Evolutionary conservation across 2,888 invertebrate genomes (phyloP).

Genomic region (Scaptomyza polygonia): DNA sequence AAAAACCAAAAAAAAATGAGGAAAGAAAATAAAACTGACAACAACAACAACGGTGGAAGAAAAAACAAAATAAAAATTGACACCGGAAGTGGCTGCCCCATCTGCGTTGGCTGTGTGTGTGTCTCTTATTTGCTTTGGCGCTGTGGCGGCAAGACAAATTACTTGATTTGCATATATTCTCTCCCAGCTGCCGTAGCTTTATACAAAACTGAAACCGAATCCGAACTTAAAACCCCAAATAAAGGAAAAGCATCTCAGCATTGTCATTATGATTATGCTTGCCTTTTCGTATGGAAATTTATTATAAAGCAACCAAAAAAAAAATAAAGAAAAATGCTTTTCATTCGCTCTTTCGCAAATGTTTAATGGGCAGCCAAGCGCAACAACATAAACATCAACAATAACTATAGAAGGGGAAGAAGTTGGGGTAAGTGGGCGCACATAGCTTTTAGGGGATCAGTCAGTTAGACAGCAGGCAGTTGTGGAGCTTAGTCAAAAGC

Average conservation of each 20-base stretch:
- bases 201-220: slow-evolving; percentile 9
- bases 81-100: slow-evolving; percentile 79
- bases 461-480: slow-evolving; percentile 45
- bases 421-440: slow-evolving; percentile 15
- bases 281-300: slow-evolving; percentile 61
- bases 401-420: background rate
- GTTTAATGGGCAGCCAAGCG: slow-evolving; percentile 72
- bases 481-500: slow-evolving; percentile 55
- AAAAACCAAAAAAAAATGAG: slow-evolving; percentile 27
- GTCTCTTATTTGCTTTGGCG: slow-evolving; percentile 12
- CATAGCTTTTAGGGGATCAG: slow-evolving; percentile 22
- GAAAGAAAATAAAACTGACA: slow-evolving; percentile 41
- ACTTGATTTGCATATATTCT: slow-evolving; percentile 74
- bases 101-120: slow-evolving; percentile 51
- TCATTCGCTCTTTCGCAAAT: slow-evolving; percentile 55
- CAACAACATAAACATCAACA: slow-evolving; percentile 56
- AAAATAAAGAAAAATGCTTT: slow-evolving; percentile 6
- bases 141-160: slow-evolving; percentile 67
- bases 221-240: slow-evolving; percentile 22
- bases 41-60: slow-evolving; percentile 34
- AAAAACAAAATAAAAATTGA: slow-evolving; percentile 52
- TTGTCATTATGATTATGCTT: slow-evolving; percentile 71
- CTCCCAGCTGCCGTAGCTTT: slow-evolving; percentile 2
- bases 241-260: slow-evolving; percentile 61
- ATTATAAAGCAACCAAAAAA: slow-evolving; percentile 43